phyloP scores from a whole-genome alignment of 1,140 invertebrate species.

The Popillia japonica region DNA sequence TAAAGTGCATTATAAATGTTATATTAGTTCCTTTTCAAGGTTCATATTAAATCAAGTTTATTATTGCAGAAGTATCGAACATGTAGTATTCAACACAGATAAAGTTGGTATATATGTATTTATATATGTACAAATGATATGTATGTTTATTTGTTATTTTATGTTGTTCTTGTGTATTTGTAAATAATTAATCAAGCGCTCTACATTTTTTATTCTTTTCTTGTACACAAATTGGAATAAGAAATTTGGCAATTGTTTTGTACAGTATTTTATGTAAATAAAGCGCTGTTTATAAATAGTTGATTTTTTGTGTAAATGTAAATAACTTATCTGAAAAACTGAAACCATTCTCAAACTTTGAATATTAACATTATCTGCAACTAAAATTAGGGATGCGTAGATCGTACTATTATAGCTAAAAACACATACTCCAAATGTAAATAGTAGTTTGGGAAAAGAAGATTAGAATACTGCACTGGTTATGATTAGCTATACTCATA shows the following conservation, averaged over 20 bases:
- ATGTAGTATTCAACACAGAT: not conserved
- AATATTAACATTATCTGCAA: no score
- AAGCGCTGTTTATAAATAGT: not conserved
- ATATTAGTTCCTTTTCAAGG: not conserved
- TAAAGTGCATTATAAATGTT: not conserved
- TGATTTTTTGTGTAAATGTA: slow-evolving; percentile 32
- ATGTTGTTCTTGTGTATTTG: not conserved
- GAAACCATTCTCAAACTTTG: not conserved
- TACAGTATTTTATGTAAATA: slow-evolving; percentile 35
- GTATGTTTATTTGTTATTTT: slow-evolving; percentile 21
- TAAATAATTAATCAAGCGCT: slow-evolving; percentile 19
- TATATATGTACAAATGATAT: slow-evolving; percentile 14
- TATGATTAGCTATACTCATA: no score
- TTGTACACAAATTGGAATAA: slow-evolving; percentile 19
- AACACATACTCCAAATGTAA: no score
- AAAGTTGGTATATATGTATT: slow-evolving; percentile 11
- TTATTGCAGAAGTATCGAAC: not conserved
- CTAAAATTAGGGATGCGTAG: no score
- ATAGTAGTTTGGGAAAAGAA: no score
- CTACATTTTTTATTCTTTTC: slow-evolving; percentile 30
- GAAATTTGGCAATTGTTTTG: slow-evolving; percentile 25
- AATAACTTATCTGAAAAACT: not conserved
- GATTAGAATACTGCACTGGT: no score
- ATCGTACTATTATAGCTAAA: no score
- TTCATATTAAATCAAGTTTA: not conserved